Evolutionary conservation across 2,797 vertebrate species (phyloP).

Genomic region (Hemibagrus guttatus): DNA sequence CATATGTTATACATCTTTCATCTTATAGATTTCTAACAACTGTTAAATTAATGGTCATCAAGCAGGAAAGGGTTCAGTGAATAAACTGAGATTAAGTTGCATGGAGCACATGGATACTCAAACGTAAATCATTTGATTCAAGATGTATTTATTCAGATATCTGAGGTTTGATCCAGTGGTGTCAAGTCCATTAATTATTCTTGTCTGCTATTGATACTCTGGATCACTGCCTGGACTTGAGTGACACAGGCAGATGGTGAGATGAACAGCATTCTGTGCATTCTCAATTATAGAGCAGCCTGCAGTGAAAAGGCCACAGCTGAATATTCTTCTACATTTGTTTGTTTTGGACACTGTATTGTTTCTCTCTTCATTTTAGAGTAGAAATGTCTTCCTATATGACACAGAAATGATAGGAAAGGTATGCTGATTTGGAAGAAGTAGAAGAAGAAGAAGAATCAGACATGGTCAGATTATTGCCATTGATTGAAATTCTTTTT

Average conservation of each 20-base stretch:
- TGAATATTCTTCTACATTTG: slow-evolving; percentile 10
- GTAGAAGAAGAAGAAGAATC: too few species aligned
- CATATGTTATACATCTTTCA: neutral
- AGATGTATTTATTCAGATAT: slow-evolving; percentile 15
- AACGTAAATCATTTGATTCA: slow-evolving; percentile 1
- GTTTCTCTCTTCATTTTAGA: neutral
- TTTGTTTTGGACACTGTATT: slow-evolving; percentile 1
- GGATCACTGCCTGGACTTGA: slow-evolving; percentile 38
- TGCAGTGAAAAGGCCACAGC: slow-evolving; percentile 14
- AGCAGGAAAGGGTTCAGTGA: neutral
- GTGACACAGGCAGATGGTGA: slow-evolving; percentile 48
- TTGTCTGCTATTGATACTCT: slow-evolving; percentile 42
- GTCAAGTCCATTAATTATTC: slow-evolving; percentile 24
- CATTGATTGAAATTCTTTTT: neutral
- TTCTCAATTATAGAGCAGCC: slow-evolving; percentile 24
- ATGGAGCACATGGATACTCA: neutral
- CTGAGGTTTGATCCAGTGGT: neutral
- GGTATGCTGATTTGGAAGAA: neutral
- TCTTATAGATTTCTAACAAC: neutral
- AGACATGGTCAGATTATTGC: neutral
- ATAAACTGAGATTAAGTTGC: neutral
- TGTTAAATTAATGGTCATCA: neutral
- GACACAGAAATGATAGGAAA: neutral
- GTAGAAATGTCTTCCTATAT: neutral
- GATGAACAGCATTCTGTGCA: slow-evolving; percentile 32